A percentile compares a stretch with the other conserved stretches of the same genome.
Conservation (phyloP, 2,888 invertebrate genomes). For the Athetis lepigone region DNA sequence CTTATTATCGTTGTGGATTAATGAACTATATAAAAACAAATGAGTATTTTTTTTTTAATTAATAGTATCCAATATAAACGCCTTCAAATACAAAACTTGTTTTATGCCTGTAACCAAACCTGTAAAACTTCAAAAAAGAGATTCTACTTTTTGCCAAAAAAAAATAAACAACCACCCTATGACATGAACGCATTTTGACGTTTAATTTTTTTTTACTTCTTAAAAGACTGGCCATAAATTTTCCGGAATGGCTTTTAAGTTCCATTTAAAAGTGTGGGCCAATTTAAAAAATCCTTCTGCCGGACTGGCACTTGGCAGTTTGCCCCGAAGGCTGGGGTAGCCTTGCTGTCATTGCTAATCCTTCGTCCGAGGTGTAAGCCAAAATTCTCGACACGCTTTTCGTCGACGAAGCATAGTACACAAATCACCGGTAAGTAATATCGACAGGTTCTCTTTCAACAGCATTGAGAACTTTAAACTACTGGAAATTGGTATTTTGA, state of each 20-base stretch:
- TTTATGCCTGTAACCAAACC: too few species aligned
- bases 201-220: slow-evolving; percentile 8
- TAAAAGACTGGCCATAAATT: slow-evolving; percentile 30
- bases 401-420: slow-evolving; percentile 33
- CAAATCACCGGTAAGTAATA: slow-evolving; percentile 42
- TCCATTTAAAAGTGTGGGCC: slow-evolving; percentile 41
- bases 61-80: too few species aligned
- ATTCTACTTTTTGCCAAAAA: neutral
- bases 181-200: neutral
- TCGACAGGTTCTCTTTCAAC: slow-evolving; percentile 19
- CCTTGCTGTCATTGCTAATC: slow-evolving; percentile 54
- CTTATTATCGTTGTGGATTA: too few species aligned
- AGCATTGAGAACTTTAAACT: slow-evolving; percentile 9
- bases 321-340: slow-evolving; percentile 48
- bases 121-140: too few species aligned
- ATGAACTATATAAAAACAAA: too few species aligned
- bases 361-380: slow-evolving; percentile 47
- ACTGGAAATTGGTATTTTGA: neutral
- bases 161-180: slow-evolving; percentile 6
- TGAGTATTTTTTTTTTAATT: too few species aligned
- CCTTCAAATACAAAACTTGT: too few species aligned
- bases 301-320: slow-evolving; percentile 40
- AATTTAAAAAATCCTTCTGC: slow-evolving; percentile 46
- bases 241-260: slow-evolving; percentile 36
- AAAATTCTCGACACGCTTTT: slow-evolving; percentile 49